Evolutionary conservation across 2,888 invertebrate species (phyloP).

Genomic region (Proisotoma minuta): DNA sequence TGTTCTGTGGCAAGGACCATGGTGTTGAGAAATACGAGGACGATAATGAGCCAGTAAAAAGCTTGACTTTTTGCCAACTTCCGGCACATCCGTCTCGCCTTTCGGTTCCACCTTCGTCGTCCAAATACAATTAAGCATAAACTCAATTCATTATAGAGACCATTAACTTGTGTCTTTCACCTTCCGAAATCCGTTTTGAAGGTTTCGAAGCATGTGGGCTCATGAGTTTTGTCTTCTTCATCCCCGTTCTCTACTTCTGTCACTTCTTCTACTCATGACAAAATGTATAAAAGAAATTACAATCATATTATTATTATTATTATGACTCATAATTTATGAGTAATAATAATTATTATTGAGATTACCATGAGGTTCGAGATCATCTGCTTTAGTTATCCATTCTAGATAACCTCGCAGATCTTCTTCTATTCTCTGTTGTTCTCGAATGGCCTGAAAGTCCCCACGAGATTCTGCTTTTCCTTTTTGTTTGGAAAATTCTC

Average conservation of each 20-base stretch:
- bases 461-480: constrained; percentile 61
- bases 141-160: neutral
- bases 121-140: neutral
- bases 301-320: too few relatives aligned
- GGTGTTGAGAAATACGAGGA: constrained; percentile 54
- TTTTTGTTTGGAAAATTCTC: constrained; percentile 62
- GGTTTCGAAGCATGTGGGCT: constrained; percentile 10
- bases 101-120: constrained; percentile 49
- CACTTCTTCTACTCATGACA: constrained; percentile 7
- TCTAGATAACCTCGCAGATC: constrained; percentile 60
- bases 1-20: constrained; percentile 60
- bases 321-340: too few relatives aligned
- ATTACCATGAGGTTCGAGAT: constrained; percentile 55
- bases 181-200: constrained; percentile 7
- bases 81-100: constrained; percentile 56
- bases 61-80: constrained; percentile 55
- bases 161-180: neutral
- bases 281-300: neutral
- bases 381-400: constrained; percentile 61
- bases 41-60: constrained; percentile 59
- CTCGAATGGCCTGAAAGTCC: constrained; percentile 60
- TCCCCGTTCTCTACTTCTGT: constrained; percentile 11
- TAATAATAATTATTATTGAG: neutral
- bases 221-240: constrained; percentile 9
- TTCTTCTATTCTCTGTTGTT: constrained; percentile 60